These are phyloP conservation scores for Sylvia atricapilla DNA, from an alignment of 2,113 vertebrate genomes.

Conservation along the genomic window DNA sequence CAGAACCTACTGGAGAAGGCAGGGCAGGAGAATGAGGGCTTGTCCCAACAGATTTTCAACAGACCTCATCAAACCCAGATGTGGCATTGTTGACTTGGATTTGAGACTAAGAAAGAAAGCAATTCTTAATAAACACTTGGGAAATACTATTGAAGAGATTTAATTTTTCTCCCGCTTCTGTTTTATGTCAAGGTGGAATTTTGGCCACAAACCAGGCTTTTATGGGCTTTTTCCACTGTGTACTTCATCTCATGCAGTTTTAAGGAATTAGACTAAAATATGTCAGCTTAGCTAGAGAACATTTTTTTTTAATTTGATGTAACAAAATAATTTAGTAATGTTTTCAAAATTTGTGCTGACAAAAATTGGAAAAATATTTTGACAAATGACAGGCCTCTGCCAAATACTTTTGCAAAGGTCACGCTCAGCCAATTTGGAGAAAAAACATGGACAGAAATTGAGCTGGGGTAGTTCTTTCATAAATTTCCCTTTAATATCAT, in stretches of 20 bases:
- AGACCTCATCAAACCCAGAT: background rate
- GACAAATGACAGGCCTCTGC: background rate
- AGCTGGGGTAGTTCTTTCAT: background rate
- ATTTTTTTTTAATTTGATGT: background rate
- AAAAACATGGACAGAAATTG: background rate
- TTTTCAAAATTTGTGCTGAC: slow-evolving; percentile 10
- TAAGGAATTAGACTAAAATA: background rate
- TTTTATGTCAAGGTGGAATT: background rate
- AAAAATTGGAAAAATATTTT: slow-evolving; percentile 38
- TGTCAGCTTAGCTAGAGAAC: background rate
- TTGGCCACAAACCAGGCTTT: background rate
- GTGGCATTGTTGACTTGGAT: background rate
- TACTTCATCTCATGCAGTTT: background rate
- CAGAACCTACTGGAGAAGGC: background rate
- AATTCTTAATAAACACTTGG: background rate
- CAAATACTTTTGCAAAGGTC: slow-evolving; percentile 31
- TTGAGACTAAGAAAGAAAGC: background rate
- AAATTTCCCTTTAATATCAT: background rate
- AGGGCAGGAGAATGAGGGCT: background rate
- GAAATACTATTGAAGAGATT: background rate
- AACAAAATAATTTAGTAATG: background rate
- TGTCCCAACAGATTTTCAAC: background rate
- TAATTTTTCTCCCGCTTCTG: background rate
- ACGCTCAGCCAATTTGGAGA: background rate
- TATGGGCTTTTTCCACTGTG: background rate